phyloP scores from a whole-genome alignment of 2,797 vertebrate species.

The Gymnopithys bicolor region DNA sequence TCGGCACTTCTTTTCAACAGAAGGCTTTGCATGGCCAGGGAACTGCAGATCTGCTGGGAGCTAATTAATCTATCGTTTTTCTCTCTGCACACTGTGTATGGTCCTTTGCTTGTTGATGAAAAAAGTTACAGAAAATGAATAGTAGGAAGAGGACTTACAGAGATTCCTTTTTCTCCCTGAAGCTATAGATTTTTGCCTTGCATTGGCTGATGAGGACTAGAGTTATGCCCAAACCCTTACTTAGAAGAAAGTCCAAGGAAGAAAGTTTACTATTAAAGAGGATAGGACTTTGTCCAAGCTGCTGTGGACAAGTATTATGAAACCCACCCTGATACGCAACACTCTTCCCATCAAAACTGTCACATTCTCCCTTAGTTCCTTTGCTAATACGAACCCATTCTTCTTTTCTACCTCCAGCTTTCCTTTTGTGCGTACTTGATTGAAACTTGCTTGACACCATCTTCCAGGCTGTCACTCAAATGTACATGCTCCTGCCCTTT shows the following conservation, averaged over 20 bases:
- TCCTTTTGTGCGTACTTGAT: neutral
- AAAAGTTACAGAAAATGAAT: slow-evolving; percentile 1
- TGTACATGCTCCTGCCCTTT: neutral
- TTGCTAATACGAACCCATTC: neutral
- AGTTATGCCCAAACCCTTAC: neutral
- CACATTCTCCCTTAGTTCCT: neutral
- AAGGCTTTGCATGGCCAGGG: neutral
- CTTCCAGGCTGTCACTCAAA: neutral
- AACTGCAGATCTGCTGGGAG: slow-evolving; percentile 51
- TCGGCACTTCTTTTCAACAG: slow-evolving; percentile 23
- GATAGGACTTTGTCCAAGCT: neutral
- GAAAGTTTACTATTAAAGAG: neutral
- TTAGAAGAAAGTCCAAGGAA: neutral
- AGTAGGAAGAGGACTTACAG: neutral
- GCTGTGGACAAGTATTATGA: neutral
- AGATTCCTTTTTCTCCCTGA: neutral
- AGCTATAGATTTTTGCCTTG: neutral
- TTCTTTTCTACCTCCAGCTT: neutral
- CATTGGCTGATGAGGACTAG: neutral
- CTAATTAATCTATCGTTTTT: slow-evolving; percentile 7
- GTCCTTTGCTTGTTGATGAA: neutral
- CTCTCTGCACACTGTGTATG: neutral
- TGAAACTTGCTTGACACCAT: neutral
- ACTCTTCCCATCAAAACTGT: neutral
- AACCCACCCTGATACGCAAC: rapidly evolving